Base-by-base conservation (phyloP, 2,888 invertebrate genomes). In the Ctena decussata region DNA sequence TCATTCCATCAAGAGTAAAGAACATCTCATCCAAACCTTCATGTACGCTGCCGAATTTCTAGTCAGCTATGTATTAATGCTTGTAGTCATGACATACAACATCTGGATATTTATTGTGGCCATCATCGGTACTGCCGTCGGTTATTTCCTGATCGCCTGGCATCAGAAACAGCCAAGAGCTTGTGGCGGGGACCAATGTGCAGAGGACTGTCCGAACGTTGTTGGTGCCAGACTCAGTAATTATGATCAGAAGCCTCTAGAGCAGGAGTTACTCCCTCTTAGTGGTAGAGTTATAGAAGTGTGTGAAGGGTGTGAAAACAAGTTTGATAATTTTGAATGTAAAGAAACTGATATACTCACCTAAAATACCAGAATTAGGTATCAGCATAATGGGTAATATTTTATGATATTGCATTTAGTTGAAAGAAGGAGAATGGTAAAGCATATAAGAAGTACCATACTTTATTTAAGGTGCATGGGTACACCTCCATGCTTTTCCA, bases 61-160 rank as follows among this genome's bases (percentile, higher is more conserved):
- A 24, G 82, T 87, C 41, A 90, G 90, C 44, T 91, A 92, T 78
- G 41, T 92, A 0, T 89, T 91, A 32, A 92, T 92, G 92, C 53
- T 92, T 41, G 82, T 86, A 44, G 89, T 92, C 3, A 92, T 92
- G 92, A 90, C 92, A 0, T 92, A 89, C 60, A 92, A 92, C 78
- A 84, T 84, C 18, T 91, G 91, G 91, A 82, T 90, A 12, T 84
- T 89, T n/a, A 49, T 87, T 11, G 84, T 87, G 60, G 84, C 88
- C 8, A 78, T 92, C n/a, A 49, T 88, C 0, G 85, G 85, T 24
- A 84, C 85, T 30, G 82, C 79, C 8, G 49, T 88, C n/a, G 88
- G 88, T 27, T 88, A 88, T 80, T 88, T 88, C 57, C 71, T 88
- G n/a, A 78, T 85, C 5, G 88, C 81, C 46, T 84, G 83, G 85